These are phyloP conservation scores for Meteorus sp. DNA, from an alignment of 1,140 invertebrate species.

Conservation along the genomic window DNA sequence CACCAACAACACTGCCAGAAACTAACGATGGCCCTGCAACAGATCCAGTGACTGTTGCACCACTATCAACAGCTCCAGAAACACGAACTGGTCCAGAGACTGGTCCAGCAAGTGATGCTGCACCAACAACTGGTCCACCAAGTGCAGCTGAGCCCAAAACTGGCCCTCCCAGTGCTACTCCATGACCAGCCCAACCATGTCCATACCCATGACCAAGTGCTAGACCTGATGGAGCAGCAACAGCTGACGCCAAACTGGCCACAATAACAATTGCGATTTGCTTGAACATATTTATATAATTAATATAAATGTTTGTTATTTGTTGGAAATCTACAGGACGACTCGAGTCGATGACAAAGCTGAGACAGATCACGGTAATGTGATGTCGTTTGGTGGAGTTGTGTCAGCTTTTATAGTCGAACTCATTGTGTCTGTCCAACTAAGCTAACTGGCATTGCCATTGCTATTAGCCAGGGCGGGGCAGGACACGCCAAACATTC, in stretches of 20 bases:
- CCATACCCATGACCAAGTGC: slow-evolving; percentile 36
- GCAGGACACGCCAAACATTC: slow-evolving; percentile 52
- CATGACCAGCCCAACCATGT: too few species aligned
- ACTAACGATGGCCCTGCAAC: slow-evolving; percentile 52
- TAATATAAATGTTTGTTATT: too few species aligned
- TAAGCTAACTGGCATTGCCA: too few species aligned
- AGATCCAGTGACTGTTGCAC: slow-evolving; percentile 51
- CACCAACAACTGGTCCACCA: slow-evolving; percentile 42
- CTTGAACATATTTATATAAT: too few species aligned
- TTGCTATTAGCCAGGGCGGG: slow-evolving; percentile 49
- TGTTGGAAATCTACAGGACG: too few species aligned
- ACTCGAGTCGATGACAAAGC: not conserved
- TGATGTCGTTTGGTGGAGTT: slow-evolving; percentile 35
- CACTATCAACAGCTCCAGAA: slow-evolving; percentile 53
- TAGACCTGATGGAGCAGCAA: slow-evolving; percentile 46
- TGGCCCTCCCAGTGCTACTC: slow-evolving; percentile 42
- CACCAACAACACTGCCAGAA: slow-evolving; percentile 48
- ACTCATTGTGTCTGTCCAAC: slow-evolving; percentile 33
- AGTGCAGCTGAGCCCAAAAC: slow-evolving; percentile 43
- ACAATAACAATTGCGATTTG: slow-evolving; percentile 40
- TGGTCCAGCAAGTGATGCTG: slow-evolving; percentile 45
- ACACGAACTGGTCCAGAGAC: slow-evolving; percentile 47
- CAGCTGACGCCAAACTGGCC: slow-evolving; percentile 39
- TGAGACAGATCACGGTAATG: slow-evolving; percentile 38
- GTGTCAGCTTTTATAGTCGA: slow-evolving; percentile 48